A percentile compares a stretch with the other conserved stretches of the same genome.
These are phyloP conservation scores for Hemiscyllium ocellatum DNA, from an alignment of 2,113 vertebrate genomes.

Conservation along the genomic window DNA sequence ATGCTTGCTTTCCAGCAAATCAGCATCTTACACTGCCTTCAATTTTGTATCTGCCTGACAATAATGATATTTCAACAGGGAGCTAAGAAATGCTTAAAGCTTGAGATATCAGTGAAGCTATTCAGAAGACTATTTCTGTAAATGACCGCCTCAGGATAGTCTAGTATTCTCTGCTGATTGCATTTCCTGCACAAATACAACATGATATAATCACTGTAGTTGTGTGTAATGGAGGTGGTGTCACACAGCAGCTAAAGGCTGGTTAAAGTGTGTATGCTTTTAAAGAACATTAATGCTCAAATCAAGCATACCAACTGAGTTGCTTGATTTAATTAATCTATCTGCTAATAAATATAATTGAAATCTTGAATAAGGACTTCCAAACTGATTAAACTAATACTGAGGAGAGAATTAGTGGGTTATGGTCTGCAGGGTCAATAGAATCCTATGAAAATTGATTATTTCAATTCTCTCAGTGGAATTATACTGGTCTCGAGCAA, in stretches of 20 bases:
- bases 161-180: neutral
- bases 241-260: neutral
- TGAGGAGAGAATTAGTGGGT: neutral
- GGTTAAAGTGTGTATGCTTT: neutral
- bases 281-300: neutral
- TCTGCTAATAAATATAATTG: neutral
- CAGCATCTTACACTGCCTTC: neutral
- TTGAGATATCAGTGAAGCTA: neutral
- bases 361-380: neutral
- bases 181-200: neutral
- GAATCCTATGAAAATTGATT: neutral
- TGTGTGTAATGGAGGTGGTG: neutral
- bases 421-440: neutral
- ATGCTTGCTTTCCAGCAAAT: neutral
- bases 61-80: neutral
- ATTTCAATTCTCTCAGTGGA: neutral
- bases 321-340: slow-evolving; percentile 7
- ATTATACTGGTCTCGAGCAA: neutral
- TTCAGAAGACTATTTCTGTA: neutral
- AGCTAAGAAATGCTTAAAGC: neutral
- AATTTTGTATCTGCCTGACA: neutral
- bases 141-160: neutral
- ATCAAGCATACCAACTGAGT: neutral
- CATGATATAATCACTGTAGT: neutral
- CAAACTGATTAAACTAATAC: neutral